phyloP scores from a whole-genome alignment of 1,140 invertebrate species.

The Eueides isabella region DNA sequence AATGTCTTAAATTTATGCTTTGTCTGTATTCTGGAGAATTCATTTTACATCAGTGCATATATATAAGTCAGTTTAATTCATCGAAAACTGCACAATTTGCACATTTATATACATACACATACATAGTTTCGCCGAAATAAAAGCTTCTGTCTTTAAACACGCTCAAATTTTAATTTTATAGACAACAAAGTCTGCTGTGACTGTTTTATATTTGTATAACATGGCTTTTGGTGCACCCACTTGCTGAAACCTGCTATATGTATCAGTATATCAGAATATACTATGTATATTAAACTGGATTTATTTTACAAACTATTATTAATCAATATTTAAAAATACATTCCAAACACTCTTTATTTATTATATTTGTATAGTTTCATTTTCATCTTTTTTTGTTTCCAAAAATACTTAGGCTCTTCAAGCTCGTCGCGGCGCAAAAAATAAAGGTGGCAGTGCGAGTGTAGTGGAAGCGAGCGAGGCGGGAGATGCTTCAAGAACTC shows the following conservation, averaged over 20 bases:
- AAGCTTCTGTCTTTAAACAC: conserved; percentile 22
- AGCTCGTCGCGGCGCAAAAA: conserved; percentile 82
- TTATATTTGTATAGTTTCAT: not conserved
- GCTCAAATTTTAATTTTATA: conserved; percentile 13
- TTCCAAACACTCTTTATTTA: not conserved
- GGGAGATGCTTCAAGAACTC: conserved; percentile 86
- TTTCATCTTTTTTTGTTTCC: not conserved
- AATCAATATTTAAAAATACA: not conserved
- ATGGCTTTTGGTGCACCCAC: conserved; percentile 21
- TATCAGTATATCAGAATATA: conserved; percentile 1
- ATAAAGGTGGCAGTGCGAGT: conserved; percentile 83
- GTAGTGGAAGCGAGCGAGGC: conserved; percentile 84
- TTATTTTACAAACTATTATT: not conserved
- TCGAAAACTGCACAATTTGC: not conserved
- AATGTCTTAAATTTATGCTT: not conserved
- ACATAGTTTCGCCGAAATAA: conserved; percentile 15
- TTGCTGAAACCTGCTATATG: conserved; percentile 23
- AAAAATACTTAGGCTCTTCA: conserved; percentile 68
- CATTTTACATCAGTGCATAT: not conserved
- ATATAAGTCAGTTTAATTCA: not conserved
- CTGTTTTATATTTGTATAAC: conserved; percentile 23
- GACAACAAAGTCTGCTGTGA: not conserved
- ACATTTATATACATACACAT: not conserved
- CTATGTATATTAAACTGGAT: not conserved
- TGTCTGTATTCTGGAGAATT: not conserved